These are phyloP conservation scores for Abscondita cerata DNA, from an alignment of 2,888 invertebrate species.

Conservation along the genomic window DNA sequence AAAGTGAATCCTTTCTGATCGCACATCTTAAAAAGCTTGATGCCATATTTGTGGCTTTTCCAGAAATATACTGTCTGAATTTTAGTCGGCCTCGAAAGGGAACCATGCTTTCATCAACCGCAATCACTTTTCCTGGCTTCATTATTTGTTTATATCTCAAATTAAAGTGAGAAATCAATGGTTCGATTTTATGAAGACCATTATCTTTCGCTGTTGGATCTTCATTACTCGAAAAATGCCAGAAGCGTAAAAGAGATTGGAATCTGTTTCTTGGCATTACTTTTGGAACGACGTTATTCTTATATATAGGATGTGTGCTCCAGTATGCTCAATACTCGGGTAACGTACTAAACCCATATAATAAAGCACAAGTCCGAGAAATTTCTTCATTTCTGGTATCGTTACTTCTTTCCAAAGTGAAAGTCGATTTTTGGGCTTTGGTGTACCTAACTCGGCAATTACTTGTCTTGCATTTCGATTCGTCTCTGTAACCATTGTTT, in stretches of 20 bases:
- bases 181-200: conserved; percentile 29
- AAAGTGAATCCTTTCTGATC: conserved; percentile 27
- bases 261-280: not conserved
- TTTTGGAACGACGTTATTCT: not conserved
- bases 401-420: conserved; percentile 3
- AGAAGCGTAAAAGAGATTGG: not conserved
- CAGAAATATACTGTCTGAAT: conserved; percentile 26
- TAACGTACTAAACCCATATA: conserved; percentile 1
- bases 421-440: conserved; percentile 8
- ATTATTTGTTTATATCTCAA: conserved; percentile 28
- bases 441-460: not conserved
- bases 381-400: not conserved
- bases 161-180: conserved; percentile 22
- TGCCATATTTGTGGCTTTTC: conserved; percentile 13
- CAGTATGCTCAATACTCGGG: not conserved
- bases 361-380: not conserved
- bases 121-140: conserved; percentile 36
- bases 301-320: not conserved
- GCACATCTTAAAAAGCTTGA: conserved; percentile 20
- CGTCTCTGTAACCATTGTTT: too few relatives aligned
- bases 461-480: conserved; percentile 5
- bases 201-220: conserved; percentile 6
- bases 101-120: conserved; percentile 38
- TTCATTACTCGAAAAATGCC: not conserved
- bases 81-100: conserved; percentile 21